phyloP scores from a whole-genome alignment of 2,113 vertebrate species.

The Hassar affinis region DNA sequence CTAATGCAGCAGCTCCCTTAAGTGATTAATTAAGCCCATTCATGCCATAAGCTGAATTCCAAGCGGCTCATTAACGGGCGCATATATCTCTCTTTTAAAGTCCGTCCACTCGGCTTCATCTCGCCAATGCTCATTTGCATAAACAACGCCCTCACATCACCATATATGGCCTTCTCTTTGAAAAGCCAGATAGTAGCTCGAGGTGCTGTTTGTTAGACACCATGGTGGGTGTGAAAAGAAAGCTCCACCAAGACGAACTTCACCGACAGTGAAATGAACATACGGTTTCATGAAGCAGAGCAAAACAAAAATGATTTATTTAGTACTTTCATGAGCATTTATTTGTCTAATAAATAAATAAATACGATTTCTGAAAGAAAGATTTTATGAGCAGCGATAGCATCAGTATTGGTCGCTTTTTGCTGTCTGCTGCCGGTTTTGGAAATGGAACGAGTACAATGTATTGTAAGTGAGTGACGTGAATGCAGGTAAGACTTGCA shows the following conservation, averaged over 20 bases:
- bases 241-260: too few species aligned
- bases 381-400: not conserved
- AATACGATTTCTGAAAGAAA: not conserved
- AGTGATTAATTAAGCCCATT: slow-evolving; percentile 19
- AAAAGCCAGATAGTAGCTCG: not conserved
- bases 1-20: not conserved
- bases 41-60: not conserved
- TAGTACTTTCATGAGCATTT: not conserved
- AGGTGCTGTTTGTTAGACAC: not conserved
- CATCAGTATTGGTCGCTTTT: not conserved
- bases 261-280: not conserved
- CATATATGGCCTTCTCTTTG: not conserved
- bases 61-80: not conserved
- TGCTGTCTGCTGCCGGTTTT: not conserved
- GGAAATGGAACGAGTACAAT: not conserved
- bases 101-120: not conserved
- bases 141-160: not conserved
- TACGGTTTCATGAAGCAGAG: not conserved
- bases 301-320: not conserved
- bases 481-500: not conserved
- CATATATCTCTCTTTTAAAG: not conserved
- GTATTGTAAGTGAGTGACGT: not conserved
- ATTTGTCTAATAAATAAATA: not conserved
- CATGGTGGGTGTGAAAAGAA: not conserved
- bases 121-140: not conserved